Evolutionary conservation across 2,888 invertebrate genomes (phyloP).

Genomic region (Buathra laborator): DNA sequence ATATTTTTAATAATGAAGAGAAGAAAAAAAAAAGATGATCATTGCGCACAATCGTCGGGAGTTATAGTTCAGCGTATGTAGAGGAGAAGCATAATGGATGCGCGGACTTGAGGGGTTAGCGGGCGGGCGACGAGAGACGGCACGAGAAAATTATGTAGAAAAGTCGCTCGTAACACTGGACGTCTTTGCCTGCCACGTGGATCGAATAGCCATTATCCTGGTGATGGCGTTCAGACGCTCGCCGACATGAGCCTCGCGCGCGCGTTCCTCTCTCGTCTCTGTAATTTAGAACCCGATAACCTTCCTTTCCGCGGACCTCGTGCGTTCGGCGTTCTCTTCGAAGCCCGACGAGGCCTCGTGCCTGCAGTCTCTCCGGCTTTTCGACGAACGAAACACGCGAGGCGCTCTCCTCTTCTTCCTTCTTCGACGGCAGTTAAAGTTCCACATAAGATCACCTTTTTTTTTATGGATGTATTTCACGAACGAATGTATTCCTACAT

Average conservation of each 20-base stretch:
- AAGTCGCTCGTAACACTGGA: conserved; percentile 68
- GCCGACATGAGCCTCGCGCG: conserved; percentile 40
- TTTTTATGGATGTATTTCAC: conserved; percentile 3
- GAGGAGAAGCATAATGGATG: conserved; percentile 44
- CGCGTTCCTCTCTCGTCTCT: conserved; percentile 67
- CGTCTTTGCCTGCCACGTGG: conserved; percentile 64
- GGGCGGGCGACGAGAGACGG: conserved; percentile 59
- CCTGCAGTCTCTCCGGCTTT: conserved; percentile 51
- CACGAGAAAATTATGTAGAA: conserved; percentile 71
- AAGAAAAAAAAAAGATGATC: neutral
- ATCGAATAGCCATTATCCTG: conserved; percentile 66
- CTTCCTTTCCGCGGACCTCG: conserved; percentile 70
- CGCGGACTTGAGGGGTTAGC: conserved; percentile 34
- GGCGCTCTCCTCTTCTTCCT: conserved; percentile 29
- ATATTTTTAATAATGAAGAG: neutral
- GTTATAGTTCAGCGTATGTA: conserved; percentile 9
- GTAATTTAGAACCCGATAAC: conserved; percentile 73
- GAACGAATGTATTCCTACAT: conserved; percentile 8
- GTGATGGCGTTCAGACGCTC: conserved; percentile 59
- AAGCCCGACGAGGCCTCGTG: conserved; percentile 63
- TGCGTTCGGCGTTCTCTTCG: conserved; percentile 63
- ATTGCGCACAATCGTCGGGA: neutral
- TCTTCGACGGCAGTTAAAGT: conserved; percentile 62
- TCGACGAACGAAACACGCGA: conserved; percentile 60
- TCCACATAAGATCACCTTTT: conserved; percentile 59